These are phyloP conservation scores for Colletes latitarsis DNA, from an alignment of 1,140 invertebrate genomes.

Conservation along the genomic window DNA sequence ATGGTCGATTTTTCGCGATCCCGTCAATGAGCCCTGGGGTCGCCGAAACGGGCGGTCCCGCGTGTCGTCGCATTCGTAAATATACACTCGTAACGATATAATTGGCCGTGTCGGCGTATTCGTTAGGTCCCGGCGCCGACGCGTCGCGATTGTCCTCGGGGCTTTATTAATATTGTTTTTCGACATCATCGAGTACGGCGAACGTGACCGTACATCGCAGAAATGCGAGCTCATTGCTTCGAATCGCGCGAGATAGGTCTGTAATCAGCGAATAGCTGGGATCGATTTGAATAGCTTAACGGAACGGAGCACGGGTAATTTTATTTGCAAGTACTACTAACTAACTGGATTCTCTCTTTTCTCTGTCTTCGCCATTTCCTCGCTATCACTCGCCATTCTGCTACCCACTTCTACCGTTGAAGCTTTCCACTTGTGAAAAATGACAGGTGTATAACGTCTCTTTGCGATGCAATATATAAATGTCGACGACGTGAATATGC, in stretches of 20 bases:
- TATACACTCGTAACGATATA: slow-evolving; percentile 41
- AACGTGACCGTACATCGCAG: background rate
- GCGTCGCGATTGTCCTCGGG: slow-evolving; percentile 13
- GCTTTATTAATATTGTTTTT: slow-evolving; percentile 30
- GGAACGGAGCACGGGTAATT: slow-evolving; percentile 16
- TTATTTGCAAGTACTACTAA: slow-evolving; percentile 10
- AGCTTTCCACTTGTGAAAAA: background rate
- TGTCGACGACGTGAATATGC: background rate
- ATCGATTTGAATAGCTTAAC: background rate
- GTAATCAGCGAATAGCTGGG: background rate
- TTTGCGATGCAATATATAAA: slow-evolving; percentile 10
- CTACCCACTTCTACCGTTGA: background rate
- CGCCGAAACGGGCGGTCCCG: slow-evolving; percentile 3
- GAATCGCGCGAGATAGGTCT: background rate
- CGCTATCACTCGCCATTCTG: background rate
- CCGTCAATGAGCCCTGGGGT: slow-evolving; percentile 12
- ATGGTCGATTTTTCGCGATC: slow-evolving; percentile 36
- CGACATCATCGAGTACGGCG: background rate
- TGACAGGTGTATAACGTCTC: background rate
- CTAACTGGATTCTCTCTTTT: background rate
- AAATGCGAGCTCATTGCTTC: background rate
- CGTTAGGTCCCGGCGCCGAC: slow-evolving; percentile 6
- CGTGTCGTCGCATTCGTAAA: slow-evolving; percentile 43
- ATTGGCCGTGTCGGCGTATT: slow-evolving; percentile 26
- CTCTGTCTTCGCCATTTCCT: background rate